These are phyloP conservation scores for Pristionchus entomophagus DNA, from an alignment of 2,888 invertebrate genomes.

Conservation along the genomic window DNA sequence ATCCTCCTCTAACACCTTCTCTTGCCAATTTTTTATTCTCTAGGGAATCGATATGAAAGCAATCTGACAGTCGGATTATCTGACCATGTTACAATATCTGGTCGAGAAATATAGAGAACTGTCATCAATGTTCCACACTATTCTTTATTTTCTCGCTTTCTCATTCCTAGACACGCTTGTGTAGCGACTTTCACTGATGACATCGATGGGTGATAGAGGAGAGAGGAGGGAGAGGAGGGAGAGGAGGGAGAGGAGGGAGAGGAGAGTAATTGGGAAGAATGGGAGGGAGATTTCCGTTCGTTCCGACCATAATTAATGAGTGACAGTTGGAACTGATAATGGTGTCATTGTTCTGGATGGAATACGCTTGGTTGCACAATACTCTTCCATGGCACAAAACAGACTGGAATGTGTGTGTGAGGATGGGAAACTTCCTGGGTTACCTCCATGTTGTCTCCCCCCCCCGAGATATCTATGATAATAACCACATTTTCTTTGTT, in stretches of 20 bases:
- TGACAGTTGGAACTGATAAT: not conserved
- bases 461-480: no score
- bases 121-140: no score
- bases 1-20: not conserved
- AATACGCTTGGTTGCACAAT: no score
- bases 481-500: not conserved
- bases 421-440: not conserved
- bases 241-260: not conserved
- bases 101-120: no score
- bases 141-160: no score
- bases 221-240: not conserved
- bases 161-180: no score
- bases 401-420: not conserved
- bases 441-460: no score
- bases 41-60: no score
- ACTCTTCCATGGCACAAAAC: not conserved
- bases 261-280: not conserved
- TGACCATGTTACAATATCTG: no score
- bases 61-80: no score
- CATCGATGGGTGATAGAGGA: not conserved
- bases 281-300: constrained; percentile 4
- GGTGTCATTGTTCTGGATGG: not conserved
- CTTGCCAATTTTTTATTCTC: not conserved
- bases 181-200: no score
- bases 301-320: not conserved